Conservation (phyloP, 1,140 invertebrate species). For the Theocolax elegans region DNA sequence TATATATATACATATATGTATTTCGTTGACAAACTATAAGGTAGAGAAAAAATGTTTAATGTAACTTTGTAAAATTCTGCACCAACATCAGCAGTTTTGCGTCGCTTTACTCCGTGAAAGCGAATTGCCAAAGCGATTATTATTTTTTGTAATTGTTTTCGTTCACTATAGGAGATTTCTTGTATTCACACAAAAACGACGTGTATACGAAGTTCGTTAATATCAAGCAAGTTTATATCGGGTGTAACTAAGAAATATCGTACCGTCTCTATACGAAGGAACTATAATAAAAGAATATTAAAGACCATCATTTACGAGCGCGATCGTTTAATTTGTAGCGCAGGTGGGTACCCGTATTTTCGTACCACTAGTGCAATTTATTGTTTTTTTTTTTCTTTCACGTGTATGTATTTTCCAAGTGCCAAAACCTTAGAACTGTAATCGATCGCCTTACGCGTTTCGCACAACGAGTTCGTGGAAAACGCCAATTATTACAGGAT, state of each 20-base stretch:
- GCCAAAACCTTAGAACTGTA: constrained; percentile 65
- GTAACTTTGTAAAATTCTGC: constrained; percentile 26
- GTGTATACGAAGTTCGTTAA: background rate
- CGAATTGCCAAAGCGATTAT: constrained; percentile 60
- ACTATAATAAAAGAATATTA: no score
- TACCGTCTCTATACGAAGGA: no score
- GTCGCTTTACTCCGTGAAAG: constrained; percentile 62
- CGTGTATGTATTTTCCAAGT: constrained; percentile 63
- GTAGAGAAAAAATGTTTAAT: no score
- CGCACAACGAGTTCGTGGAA: constrained; percentile 46
- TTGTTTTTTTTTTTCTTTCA: no score
- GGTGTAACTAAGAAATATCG: no score
- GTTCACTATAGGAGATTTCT: constrained; percentile 27
- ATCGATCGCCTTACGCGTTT: constrained; percentile 55
- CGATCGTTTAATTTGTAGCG: constrained; percentile 41
- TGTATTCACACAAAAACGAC: constrained; percentile 23
- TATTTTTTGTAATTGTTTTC: no score
- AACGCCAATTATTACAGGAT: constrained; percentile 42
- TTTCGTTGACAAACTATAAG: no score
- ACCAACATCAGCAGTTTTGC: constrained; percentile 54
- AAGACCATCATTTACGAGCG: constrained; percentile 32
- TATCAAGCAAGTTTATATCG: no score
- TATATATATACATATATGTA: no score
- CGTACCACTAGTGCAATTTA: constrained; percentile 52
- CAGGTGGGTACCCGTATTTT: constrained; percentile 36